Conservation (phyloP, 2,797 vertebrate genomes). For the Ceyx erithaca region DNA sequence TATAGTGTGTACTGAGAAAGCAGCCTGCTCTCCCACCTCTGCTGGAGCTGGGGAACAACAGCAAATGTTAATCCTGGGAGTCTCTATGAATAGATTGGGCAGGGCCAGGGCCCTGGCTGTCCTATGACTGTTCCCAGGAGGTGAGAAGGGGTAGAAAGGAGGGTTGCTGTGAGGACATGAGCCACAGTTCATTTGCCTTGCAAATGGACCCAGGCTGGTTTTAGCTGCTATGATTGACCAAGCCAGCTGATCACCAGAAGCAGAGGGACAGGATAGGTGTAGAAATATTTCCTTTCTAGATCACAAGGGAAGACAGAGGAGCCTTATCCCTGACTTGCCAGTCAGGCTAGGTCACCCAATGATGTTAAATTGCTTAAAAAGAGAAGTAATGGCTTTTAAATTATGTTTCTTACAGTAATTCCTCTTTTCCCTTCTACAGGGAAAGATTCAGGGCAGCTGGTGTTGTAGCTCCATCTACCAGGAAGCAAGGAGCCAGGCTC, state of each 20-base stretch:
- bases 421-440: conserved; percentile 27
- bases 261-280: background rate
- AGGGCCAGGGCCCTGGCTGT: background rate
- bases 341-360: conserved; percentile 7
- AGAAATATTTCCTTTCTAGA: conserved; percentile 18
- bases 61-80: background rate
- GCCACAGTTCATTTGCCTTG: background rate
- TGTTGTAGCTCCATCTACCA: conserved; percentile 65
- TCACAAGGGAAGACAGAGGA: background rate
- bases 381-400: conserved; percentile 57
- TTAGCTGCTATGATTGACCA: background rate
- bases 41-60: background rate
- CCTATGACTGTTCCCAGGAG: background rate
- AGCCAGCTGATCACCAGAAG: background rate
- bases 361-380: conserved; percentile 45
- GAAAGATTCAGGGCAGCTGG: conserved; percentile 52
- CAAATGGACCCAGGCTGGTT: background rate
- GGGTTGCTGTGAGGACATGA: background rate
- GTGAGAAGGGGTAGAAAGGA: background rate
- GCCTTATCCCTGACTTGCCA: background rate
- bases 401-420: background rate
- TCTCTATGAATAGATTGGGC: background rate
- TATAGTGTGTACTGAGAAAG: background rate
- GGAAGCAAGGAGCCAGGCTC: conserved; percentile 64
- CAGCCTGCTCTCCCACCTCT: background rate